Evolutionary conservation across 2,797 vertebrate genomes (phyloP).

Genomic region (Darevskia mixta): DNA sequence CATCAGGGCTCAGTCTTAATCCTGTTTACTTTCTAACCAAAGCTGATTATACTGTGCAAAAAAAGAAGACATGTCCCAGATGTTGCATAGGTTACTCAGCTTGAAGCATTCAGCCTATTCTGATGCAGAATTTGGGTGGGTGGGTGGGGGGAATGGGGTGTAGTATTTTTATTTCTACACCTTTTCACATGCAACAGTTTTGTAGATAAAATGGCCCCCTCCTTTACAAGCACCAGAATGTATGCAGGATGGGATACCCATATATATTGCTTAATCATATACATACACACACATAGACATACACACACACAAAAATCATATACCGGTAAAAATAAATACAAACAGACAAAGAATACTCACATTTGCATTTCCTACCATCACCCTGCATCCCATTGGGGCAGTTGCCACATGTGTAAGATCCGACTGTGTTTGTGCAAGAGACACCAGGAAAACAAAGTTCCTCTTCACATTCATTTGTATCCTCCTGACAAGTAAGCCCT

Average conservation of each 20-base stretch:
- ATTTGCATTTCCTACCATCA: conserved; percentile 80
- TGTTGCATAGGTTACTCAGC: neutral
- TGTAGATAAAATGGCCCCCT: neutral
- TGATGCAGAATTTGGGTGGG: neutral
- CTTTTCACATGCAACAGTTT: neutral
- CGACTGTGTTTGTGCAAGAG: conserved; percentile 81
- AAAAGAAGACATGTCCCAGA: neutral
- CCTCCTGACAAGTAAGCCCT: conserved; percentile 81
- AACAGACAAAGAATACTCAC: conserved; percentile 67
- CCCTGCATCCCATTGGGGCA: conserved; percentile 83
- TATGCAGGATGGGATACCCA: neutral
- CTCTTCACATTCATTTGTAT: conserved; percentile 83
- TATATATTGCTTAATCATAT: neutral
- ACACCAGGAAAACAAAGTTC: conserved; percentile 80
- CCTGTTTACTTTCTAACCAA: neutral
- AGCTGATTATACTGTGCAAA: neutral
- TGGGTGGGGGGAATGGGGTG: too few relatives aligned
- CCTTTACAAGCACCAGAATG: neutral
- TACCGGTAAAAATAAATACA: too few relatives aligned
- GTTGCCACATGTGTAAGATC: conserved; percentile 80
- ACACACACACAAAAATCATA: too few relatives aligned
- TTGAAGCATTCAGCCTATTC: neutral
- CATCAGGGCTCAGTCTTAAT: neutral
- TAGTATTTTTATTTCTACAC: neutral
- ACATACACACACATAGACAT: too few relatives aligned